phyloP scores from a whole-genome alignment of 1,140 invertebrate genomes.

The Sitobion miscanthi region DNA sequence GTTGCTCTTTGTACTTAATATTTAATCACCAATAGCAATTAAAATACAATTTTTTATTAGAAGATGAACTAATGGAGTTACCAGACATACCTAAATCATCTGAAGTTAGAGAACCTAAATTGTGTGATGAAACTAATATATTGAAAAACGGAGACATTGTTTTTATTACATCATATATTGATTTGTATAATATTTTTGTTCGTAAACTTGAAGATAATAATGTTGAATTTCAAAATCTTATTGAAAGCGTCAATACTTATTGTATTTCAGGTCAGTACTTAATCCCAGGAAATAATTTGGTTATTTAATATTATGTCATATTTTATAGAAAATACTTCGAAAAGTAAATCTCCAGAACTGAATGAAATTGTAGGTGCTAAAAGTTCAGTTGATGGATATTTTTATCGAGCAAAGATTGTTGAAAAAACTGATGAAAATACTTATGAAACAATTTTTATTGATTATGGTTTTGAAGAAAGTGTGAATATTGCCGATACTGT shows the following conservation, averaged over 20 bases:
- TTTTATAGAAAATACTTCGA: neutral
- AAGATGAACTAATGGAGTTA: neutral
- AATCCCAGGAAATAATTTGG: neutral
- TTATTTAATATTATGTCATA: neutral
- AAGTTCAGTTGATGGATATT: neutral
- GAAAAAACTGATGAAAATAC: conserved; percentile 14
- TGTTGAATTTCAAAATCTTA: neutral
- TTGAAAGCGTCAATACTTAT: conserved; percentile 12
- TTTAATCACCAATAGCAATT: neutral
- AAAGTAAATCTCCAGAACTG: conserved; percentile 15
- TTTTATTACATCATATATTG: conserved; percentile 42
- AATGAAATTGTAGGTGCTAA: conserved; percentile 21
- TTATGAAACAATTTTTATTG: conserved; percentile 33
- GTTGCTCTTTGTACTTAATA: neutral
- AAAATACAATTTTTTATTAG: neutral
- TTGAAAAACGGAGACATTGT: conserved; percentile 30
- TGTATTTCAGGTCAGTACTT: conserved; percentile 14
- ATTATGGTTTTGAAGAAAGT: conserved; percentile 45
- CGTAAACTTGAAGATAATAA: conserved; percentile 42
- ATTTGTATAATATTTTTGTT: conserved; percentile 34
- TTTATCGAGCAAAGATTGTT: conserved; percentile 30
- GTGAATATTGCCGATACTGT: conserved; percentile 39
- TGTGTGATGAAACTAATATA: neutral
- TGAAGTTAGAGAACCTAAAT: neutral
- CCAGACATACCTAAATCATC: neutral